These are phyloP conservation scores for Cephus pulcher DNA, from an alignment of 2,888 invertebrate species.

Conservation along the genomic window DNA sequence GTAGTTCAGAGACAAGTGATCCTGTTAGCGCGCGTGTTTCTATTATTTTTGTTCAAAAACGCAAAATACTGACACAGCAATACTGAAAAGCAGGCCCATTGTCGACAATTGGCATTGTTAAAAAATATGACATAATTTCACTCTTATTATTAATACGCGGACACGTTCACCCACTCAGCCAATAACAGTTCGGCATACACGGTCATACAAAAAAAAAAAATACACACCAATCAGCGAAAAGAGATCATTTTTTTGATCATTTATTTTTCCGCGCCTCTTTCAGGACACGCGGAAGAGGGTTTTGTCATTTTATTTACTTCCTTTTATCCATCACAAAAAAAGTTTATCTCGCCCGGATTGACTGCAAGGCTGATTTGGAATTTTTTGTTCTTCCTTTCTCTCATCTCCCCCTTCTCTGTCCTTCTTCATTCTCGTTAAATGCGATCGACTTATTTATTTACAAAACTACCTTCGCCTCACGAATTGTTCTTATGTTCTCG, in stretches of 20 bases:
- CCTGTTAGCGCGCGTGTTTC: slow-evolving; percentile 8
- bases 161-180: slow-evolving; percentile 14
- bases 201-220: slow-evolving; percentile 10
- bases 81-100: slow-evolving; percentile 13
- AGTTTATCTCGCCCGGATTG: slow-evolving; percentile 31
- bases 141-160: slow-evolving; percentile 11
- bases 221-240: slow-evolving; percentile 3
- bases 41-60: slow-evolving; percentile 21
- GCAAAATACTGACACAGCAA: slow-evolving; percentile 21
- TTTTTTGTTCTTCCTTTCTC: slow-evolving; percentile 18
- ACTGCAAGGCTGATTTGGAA: slow-evolving; percentile 52
- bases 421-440: slow-evolving; percentile 24
- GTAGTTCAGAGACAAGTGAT: neutral
- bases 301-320: neutral
- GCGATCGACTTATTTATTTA: slow-evolving; percentile 51
- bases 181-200: slow-evolving; percentile 3
- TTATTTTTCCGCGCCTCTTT: neutral
- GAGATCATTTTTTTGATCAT: neutral
- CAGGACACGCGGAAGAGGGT: neutral
- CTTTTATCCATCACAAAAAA: slow-evolving; percentile 5
- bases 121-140: neutral
- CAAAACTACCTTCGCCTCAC: slow-evolving; percentile 45
- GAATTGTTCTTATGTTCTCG: slow-evolving; percentile 36
- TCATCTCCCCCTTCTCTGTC: neutral
- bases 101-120: neutral